Base-by-base conservation (phyloP, 2,888 invertebrate species). In the Harmothoe impar region DNA sequence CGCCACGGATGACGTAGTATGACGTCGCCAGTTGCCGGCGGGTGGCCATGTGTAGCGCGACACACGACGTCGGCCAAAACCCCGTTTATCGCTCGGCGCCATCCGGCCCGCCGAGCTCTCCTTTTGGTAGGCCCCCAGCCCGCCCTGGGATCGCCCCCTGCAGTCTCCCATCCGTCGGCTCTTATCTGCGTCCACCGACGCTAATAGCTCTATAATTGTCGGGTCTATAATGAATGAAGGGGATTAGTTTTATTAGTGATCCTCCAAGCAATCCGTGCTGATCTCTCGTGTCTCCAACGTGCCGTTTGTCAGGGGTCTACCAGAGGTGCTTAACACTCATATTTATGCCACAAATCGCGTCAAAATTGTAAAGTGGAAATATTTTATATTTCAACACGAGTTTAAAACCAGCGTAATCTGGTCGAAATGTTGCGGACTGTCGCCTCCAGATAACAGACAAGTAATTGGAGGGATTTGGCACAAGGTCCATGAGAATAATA, bases 171-270 rank as follows among this genome's bases (percentile, higher is more conserved):
- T 43, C 43, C 43, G 62, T 29, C 25, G 15, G 5, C 72, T 25
- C 72, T 72, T 72, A 72, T 72, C 72, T 72, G 72, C 29, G 29
- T 0, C 25, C 72, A 25, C 25, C 7, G 72, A 72, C 72, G 25
- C 72, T 72, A 72, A 72, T 72, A 72, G 72, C 29, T 72, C 31
- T 29, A 72, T 72, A 72, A 72, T 72, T 72, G 72, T 72, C 29
- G 31, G 29, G 72, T 72, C 72, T 72, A 25, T 72, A 72, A 72
- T 29, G 72, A 72, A 25, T 15, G 72, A 29, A 29, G 15, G 29
- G 29, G 25, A 29, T 72, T 29, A 72, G 72, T 72, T 72, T 72
- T 72, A 72, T 72, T 25, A 29, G n/a, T 23, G 29, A 29, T 72
- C 29, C 25, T 20, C 25, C 15, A 72, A 72, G 72, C 72, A 72